These are phyloP conservation scores for Echeneis naucrates DNA, from an alignment of 2,797 vertebrate genomes.

Conservation along the genomic window DNA sequence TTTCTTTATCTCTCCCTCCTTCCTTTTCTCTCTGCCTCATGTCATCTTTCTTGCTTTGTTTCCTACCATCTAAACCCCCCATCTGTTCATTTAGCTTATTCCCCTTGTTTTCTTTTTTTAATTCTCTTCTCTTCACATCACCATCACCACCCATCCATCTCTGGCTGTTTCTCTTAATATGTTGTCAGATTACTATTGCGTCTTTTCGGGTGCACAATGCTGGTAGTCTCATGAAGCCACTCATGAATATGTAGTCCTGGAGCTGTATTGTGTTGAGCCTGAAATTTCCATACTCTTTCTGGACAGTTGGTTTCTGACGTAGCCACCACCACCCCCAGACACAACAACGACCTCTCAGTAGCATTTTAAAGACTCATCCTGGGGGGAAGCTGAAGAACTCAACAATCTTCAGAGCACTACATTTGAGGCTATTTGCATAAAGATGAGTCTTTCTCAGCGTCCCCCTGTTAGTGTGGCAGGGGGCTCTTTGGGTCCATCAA, in stretches of 20 bases:
- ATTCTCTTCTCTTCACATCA: not conserved
- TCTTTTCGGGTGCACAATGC: not conserved
- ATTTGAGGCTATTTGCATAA: not conserved
- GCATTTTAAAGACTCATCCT: not conserved
- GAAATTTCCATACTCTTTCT: not conserved
- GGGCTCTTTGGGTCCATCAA: too few relatives aligned
- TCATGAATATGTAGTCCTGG: not conserved
- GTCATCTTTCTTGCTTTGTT: constrained; percentile 29
- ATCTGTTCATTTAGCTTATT: constrained; percentile 9
- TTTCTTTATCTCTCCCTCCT: not conserved
- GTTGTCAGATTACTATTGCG: not conserved
- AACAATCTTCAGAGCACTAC: too few relatives aligned
- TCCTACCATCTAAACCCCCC: constrained; percentile 8
- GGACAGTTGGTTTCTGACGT: not conserved
- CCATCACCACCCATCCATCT: not conserved
- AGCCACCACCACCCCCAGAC: not conserved
- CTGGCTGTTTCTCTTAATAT: not conserved
- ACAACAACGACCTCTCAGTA: too few relatives aligned
- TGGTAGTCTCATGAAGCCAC: not conserved
- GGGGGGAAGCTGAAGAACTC: not conserved
- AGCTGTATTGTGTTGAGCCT: not conserved
- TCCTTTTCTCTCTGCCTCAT: constrained; percentile 23
- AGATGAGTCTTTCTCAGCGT: not conserved
- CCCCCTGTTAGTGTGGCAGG: not conserved
- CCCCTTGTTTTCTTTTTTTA: not conserved